Base-by-base conservation (phyloP, 2,888 invertebrate genomes). In the Molanna angustata region DNA sequence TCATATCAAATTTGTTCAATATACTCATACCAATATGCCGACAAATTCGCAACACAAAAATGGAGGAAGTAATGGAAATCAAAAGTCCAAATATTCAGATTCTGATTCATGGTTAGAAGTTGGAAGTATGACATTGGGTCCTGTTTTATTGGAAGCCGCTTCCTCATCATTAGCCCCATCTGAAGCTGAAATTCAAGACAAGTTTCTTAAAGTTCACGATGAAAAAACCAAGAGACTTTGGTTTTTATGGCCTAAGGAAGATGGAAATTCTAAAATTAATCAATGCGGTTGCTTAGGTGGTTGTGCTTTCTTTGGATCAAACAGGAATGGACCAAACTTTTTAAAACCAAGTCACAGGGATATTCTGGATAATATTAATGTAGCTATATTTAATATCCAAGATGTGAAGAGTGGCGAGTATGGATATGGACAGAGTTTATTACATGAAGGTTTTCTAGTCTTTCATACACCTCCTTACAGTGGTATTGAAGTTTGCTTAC, bases 251-350 rank as follows among this genome's bases (percentile, higher is more conserved):
- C 85, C 90, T 0, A 76, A 77, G 14, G 85, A 87, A 61, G 69
- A 71, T 40, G 69, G 67, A 44, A 65, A 66, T 16, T 79, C 82
- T 2, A 84, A 84, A 61, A 77, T 79, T 52, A 74, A 82, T 0
- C 90, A 88, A 61, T 99, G 98, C 68, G 98, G 97, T 0, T 99
- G 98, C 68, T 88, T 90, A 21, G 98, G 98, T 2, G 96, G 96
- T 0, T 96, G 95, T 66, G 80, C 80, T 9, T 99, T 99, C 74
- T 98, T 98, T 67, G 98, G 96, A 2, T 85, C 83, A 49, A 96
- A 96, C 69, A 82, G 84, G 64, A 94, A 95, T 68, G 97, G 96
- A 0, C 74, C 83, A 9, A 84, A 85, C 60, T 95, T 96, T 71
- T 90, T 97, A 61, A 90, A 90, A 65, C 93, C 94, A 0, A 87